Conservation (phyloP, 2,113 vertebrate species). For the Hippocampus guttulatus region DNA sequence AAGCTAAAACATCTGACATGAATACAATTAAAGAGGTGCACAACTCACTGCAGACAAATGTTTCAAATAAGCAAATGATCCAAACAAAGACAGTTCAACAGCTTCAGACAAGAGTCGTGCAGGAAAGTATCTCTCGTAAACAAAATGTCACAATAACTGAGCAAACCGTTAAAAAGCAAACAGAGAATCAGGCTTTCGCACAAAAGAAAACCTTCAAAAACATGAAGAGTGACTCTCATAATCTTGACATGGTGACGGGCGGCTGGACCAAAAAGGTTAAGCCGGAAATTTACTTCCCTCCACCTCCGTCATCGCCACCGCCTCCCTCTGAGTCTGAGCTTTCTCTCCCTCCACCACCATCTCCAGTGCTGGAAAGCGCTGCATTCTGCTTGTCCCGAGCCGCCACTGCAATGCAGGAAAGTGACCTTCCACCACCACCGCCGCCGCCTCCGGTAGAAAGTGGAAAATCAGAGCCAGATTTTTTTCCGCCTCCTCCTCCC, state of each 20-base stretch:
- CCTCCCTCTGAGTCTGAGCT: slow-evolving; percentile 80
- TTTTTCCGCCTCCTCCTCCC: slow-evolving; percentile 59
- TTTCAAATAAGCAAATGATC: slow-evolving; percentile 47
- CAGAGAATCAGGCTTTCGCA: slow-evolving; percentile 27
- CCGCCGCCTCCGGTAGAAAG: slow-evolving; percentile 67
- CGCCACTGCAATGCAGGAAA: slow-evolving; percentile 67
- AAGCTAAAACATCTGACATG: slow-evolving; percentile 42
- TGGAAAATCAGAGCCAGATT: slow-evolving; percentile 67
- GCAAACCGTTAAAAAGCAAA: slow-evolving; percentile 41
- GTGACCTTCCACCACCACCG: slow-evolving; percentile 74
- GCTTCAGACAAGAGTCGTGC: slow-evolving; percentile 51
- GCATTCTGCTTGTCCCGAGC: slow-evolving; percentile 39
- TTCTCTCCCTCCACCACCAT: slow-evolving; percentile 81
- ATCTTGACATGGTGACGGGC: slow-evolving; percentile 49
- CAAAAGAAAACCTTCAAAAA: slow-evolving; percentile 60
- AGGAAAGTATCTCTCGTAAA: slow-evolving; percentile 41
- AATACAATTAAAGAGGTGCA: slow-evolving; percentile 45
- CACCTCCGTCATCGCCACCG: slow-evolving; percentile 77
- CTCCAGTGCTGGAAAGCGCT: slow-evolving; percentile 64
- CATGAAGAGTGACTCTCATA: slow-evolving; percentile 40
- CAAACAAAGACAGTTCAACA: slow-evolving; percentile 60
- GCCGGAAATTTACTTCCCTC: slow-evolving; percentile 74
- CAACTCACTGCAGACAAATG: slow-evolving; percentile 39
- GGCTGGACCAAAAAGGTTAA: slow-evolving; percentile 58
- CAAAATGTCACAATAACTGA: slow-evolving; percentile 28